A percentile compares a stretch with the other conserved stretches of the same genome.
Evolutionary conservation across 2,888 invertebrate species (phyloP).

Genomic region (Apodemia zela): DNA sequence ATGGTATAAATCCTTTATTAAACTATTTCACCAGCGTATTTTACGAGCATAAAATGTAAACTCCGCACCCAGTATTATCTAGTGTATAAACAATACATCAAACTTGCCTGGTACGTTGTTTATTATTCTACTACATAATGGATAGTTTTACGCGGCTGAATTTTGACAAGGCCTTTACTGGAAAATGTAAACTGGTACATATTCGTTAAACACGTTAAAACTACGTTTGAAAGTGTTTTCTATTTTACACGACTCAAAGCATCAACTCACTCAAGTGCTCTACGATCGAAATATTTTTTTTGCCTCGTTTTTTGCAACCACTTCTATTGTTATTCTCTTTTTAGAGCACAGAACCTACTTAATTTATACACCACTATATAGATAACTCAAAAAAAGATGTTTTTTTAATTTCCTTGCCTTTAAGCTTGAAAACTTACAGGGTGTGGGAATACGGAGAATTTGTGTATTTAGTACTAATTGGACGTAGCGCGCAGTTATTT

Average conservation of each 20-base stretch:
- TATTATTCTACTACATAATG: constrained; percentile 27
- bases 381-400: no score
- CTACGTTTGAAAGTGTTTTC: neutral
- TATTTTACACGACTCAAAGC: neutral
- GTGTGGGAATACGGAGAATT: no score
- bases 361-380: no score
- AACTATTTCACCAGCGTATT: neutral
- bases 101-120: constrained; percentile 20
- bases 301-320: no score
- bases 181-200: constrained; percentile 15
- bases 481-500: no score
- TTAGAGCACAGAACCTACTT: no score
- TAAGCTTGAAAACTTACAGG: no score
- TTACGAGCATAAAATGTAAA: constrained; percentile 7
- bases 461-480: no score
- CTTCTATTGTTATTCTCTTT: no score
- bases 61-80: constrained; percentile 3
- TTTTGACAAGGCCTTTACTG: constrained; percentile 32
- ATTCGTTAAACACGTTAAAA: neutral
- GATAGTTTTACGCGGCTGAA: constrained; percentile 30
- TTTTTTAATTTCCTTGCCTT: no score
- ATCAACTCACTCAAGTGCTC: no score
- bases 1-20: neutral
- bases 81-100: neutral
- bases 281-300: no score